Base-by-base conservation (phyloP, 2,888 invertebrate species). In the Pyrochroa serraticornis region DNA sequence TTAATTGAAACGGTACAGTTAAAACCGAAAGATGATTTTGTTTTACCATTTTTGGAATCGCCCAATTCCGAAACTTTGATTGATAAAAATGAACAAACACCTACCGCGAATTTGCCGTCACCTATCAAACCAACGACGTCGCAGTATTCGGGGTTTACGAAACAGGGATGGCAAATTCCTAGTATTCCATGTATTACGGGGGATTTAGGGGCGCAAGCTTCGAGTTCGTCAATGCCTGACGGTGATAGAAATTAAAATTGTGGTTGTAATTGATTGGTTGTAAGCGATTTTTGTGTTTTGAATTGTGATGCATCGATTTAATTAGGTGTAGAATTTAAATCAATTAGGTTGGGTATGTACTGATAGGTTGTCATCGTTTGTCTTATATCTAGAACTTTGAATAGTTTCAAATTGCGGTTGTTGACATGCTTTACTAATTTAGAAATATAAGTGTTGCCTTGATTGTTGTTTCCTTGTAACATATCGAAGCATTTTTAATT, bases 171-270 rank as follows among this genome's bases (percentile, higher is more conserved):
- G 53, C 83, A 83, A 68, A 87, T 87, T 71, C 87, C 87, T 9
- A 85, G 84, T 55, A 87, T 87, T 72, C 85, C 86, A 2, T 87
- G 87, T 70, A 85, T 82, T 62, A 87, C 87, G 0, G 87, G 87
- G 10, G 85, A 87, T 70, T 62, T 66, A 38, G 62, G 64, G 41
- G 60, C 63, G 8, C 22, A 22, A 5, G 22, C 22, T 5, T 12
- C 22, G 6, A 57, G 38, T 44, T 36, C 58, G 45, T 48, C 58
- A 53, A 43, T 48, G 37, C 31, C 47, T 34, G 36, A 34, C 35
- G 34, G 31, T 55, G 13, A 45, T 33, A 10, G 41, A 14, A 33
- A 9, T 14, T 22, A 22, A 22, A 22, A 22, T 22, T 22, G 5
- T 44, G 34, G 34, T 44, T 33, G 34, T 44, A 44, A 44, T 44